Conservation (phyloP, 2,797 vertebrate genomes). For the Lateolabrax maculatus region DNA sequence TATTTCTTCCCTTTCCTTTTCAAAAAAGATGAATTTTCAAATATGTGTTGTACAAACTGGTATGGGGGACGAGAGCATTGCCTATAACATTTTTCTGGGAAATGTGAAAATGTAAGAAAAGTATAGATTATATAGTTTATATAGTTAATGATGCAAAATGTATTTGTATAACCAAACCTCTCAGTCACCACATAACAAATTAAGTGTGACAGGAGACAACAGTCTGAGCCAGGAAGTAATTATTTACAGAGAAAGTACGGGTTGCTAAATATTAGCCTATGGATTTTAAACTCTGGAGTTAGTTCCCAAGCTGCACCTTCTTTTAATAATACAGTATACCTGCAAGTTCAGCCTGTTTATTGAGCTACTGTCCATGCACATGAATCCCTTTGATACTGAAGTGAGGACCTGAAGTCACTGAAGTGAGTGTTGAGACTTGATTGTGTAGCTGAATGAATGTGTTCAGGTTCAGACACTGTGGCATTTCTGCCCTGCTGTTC, state of each 20-base stretch:
- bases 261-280: conserved; percentile 5
- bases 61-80: not conserved
- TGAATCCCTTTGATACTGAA: not conserved
- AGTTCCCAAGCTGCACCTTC: not conserved
- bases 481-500: not conserved
- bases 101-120: conserved; percentile 7
- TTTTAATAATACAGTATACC: not conserved
- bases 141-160: not conserved
- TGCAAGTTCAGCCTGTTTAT: not conserved
- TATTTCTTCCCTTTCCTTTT: not conserved
- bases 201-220: not conserved
- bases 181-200: not conserved
- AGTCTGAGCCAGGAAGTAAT: not conserved
- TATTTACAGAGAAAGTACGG: not conserved
- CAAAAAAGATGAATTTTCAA: not conserved
- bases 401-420: no score
- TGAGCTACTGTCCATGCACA: no score
- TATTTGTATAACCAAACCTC: not conserved
- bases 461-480: not conserved
- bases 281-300: not conserved
- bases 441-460: not conserved
- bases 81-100: not conserved
- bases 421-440: not conserved
- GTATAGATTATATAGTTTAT: not conserved
- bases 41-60: not conserved